Evolutionary conservation across 2,888 invertebrate species (phyloP).

Genomic region (Zygogramma bicolorata): DNA sequence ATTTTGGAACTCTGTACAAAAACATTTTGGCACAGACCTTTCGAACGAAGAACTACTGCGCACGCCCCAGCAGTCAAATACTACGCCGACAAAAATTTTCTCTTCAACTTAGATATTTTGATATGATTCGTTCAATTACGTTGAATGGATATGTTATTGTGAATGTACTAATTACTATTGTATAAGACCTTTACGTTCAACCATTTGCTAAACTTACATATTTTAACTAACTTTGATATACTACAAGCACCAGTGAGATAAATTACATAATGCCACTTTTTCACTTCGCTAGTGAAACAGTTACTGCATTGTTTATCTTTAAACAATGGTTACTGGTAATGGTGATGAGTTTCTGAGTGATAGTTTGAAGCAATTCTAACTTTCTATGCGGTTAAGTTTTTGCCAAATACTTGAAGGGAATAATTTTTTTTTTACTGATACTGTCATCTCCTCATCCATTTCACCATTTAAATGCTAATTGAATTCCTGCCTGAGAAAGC

Average conservation of each 20-base stretch:
- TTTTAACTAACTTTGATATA: not conserved
- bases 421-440: not conserved
- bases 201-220: not conserved
- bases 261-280: not conserved
- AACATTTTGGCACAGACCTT: not conserved
- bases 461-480: no score
- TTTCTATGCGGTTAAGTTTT: not conserved
- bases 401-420: not conserved
- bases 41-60: not conserved
- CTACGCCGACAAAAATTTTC: not conserved
- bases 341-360: not conserved
- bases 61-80: not conserved
- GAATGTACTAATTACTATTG: not conserved
- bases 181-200: not conserved
- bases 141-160: not conserved
- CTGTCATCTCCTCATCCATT: no score
- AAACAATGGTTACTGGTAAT: not conserved
- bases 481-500: no score
- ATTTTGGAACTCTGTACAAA: not conserved
- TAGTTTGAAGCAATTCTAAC: not conserved
- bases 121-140: not conserved
- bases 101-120: not conserved
- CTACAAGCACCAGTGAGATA: conserved; percentile 5
- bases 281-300: not conserved
- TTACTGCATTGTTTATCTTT: no score